Evolutionary conservation across 1,140 invertebrate species (phyloP), one percentile per base, ranked within the genome.

Genomic region (Halictus rubicundus): DNA sequence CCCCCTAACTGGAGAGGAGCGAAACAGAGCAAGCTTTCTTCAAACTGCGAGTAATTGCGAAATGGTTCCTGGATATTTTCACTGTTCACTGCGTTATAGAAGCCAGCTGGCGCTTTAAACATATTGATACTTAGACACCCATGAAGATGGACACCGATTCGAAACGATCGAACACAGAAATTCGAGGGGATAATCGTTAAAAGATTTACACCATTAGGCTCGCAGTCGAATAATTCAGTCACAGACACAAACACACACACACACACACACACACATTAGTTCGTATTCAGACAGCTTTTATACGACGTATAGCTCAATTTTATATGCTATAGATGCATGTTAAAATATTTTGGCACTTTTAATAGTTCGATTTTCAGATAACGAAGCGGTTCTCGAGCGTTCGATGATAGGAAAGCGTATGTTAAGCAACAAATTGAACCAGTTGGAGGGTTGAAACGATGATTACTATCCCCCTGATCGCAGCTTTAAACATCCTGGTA

Each of bases 371-470:
- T 27, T 21, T 27, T 1, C 39, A 32, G 8, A 21, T 21, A 21
- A n/a, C 54, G 54, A 57, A 9, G 9, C 54, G 54, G 19, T 21
- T 57, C 19, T 16, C 8, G 19, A 64, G 2, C 23, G 10, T 37
- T 32, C 37, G n/a, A 59, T 2, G 27, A 32, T 25, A 32, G 3
- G 6, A 7, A 32, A 59, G 9, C 27, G 19, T 16, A 59, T 16
- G 59, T 16, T n/a, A 19, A 42, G 9, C 8, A 32, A 21, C n/a
- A 21, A 9, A 57, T 57, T 8, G 8, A 66, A 57, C 66, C 16
- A 23, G 61, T 64, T 49, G 60, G 77, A 73, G 69, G 77, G 77
- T 73, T 54, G 46, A 73, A 32, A 21, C 9, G 2, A 37, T 4
- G 14, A 61, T 54, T 42, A 25, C 12, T 14, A n/a, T 23, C 1